Evolutionary conservation across 2,888 invertebrate species (phyloP).

Genomic region (Hipparchia semele): DNA sequence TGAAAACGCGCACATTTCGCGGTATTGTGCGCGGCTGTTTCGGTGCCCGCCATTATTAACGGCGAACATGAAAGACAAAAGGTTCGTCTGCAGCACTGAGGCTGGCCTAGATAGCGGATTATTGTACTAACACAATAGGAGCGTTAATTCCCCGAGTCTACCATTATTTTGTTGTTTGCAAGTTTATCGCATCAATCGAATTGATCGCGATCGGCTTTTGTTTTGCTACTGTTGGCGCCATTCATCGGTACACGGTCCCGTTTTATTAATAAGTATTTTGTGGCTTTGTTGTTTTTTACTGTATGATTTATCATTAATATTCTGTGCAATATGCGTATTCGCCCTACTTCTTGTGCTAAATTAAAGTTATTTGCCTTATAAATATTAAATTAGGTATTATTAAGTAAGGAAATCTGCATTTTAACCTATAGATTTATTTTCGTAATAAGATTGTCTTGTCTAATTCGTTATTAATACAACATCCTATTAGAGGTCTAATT

Average conservation of each 20-base stretch:
- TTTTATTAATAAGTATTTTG: conserved; percentile 34
- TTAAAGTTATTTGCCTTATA: too few relatives aligned
- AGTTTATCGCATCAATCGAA: conserved; percentile 80
- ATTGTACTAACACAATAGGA: conserved; percentile 83
- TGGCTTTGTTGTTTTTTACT: conserved; percentile 23
- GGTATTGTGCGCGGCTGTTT: conserved; percentile 83
- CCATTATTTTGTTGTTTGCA: conserved; percentile 81
- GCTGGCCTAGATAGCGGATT: conserved; percentile 83
- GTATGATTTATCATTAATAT: neutral
- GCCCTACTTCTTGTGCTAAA: too few relatives aligned
- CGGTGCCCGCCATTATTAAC: conserved; percentile 83
- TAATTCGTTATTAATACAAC: too few relatives aligned
- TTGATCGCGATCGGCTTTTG: conserved; percentile 60
- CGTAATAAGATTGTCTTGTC: too few relatives aligned
- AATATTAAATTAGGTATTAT: too few relatives aligned
- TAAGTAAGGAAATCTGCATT: too few relatives aligned
- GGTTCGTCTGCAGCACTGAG: conserved; percentile 83
- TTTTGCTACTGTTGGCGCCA: conserved; percentile 47
- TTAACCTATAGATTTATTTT: too few relatives aligned
- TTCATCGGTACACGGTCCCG: conserved; percentile 39
- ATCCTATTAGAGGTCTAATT: too few relatives aligned
- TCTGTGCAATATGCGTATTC: neutral
- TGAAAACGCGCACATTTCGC: conserved; percentile 84
- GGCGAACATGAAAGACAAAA: conserved; percentile 84
- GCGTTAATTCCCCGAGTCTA: conserved; percentile 81